phyloP scores from a whole-genome alignment of 2,797 vertebrate genomes.

The Ctenopoma kingsleyae region DNA sequence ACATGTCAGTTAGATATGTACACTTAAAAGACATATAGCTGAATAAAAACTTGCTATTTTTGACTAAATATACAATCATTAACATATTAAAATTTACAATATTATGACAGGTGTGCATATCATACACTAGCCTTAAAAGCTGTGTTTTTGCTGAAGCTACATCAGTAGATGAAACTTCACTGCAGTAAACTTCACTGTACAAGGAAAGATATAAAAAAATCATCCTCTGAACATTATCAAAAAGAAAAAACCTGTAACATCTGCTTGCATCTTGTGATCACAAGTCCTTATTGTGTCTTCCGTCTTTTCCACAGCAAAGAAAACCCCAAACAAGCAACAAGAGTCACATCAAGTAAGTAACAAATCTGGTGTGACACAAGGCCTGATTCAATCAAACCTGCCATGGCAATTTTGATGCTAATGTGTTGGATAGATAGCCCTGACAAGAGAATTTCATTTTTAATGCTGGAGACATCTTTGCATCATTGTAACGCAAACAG shows the following conservation, averaged over 20 bases:
- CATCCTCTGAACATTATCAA: constrained; percentile 3
- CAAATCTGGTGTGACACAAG: constrained; percentile 62
- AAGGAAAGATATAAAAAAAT: constrained; percentile 1
- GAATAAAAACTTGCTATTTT: not conserved
- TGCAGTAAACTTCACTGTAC: too few relatives aligned
- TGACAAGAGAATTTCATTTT: constrained; percentile 51
- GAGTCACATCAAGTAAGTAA: constrained; percentile 86
- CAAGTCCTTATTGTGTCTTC: constrained; percentile 41
- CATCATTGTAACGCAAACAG: constrained; percentile 29
- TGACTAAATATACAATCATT: not conserved
- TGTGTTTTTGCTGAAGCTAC: constrained; percentile 20
- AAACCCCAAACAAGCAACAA: constrained; percentile 81
- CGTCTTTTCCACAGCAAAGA: constrained; percentile 80
- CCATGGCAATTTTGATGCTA: constrained; percentile 51
- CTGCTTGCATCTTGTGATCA: constrained; percentile 5
- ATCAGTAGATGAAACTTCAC: constrained; percentile 13
- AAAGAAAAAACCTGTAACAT: not conserved
- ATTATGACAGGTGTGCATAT: not conserved
- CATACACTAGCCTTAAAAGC: not conserved
- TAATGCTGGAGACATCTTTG: constrained; percentile 40
- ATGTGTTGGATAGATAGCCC: constrained; percentile 45
- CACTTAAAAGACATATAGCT: not conserved
- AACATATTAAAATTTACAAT: not conserved
- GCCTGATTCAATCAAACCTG: constrained; percentile 71
- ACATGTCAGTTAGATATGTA: not conserved